Evolutionary conservation across 2,888 invertebrate species (phyloP).

Genomic region (Hirudinaria manillensis): DNA sequence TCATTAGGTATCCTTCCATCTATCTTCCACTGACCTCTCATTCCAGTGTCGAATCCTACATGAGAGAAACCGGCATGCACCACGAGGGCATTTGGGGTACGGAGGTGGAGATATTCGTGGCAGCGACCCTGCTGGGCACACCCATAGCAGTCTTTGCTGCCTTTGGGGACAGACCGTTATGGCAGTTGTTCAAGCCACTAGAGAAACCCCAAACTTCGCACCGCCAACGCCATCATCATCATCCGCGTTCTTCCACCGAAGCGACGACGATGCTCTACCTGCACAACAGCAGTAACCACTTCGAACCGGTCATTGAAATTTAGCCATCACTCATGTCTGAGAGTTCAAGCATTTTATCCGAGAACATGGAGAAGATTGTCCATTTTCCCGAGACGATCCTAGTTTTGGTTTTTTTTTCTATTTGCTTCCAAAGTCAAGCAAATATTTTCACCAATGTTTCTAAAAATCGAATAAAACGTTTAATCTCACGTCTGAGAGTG

Average conservation of each 20-base stretch:
- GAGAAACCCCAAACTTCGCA: not conserved
- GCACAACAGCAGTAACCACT: constrained; percentile 32
- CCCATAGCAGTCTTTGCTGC: constrained; percentile 31
- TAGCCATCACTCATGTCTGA: not conserved
- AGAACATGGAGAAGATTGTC: too few species aligned
- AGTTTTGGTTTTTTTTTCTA: too few species aligned
- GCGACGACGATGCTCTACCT: constrained; percentile 30
- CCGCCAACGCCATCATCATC: constrained; percentile 6
- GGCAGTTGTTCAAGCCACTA: constrained; percentile 31
- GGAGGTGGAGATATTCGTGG: constrained; percentile 32
- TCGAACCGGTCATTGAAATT: constrained; percentile 32
- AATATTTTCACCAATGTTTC: too few species aligned
- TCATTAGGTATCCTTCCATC: constrained; percentile 5
- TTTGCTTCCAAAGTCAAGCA: too few species aligned
- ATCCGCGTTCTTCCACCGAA: constrained; percentile 17
- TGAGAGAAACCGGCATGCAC: constrained; percentile 28
- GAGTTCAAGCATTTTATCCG: too few species aligned
- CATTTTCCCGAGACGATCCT: too few species aligned
- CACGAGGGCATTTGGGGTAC: constrained; percentile 33
- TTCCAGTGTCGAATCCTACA: constrained; percentile 25
- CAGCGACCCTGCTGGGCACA: constrained; percentile 30
- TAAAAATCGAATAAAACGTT: too few species aligned
- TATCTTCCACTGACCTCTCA: constrained; percentile 22
- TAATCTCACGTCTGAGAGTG: too few species aligned
- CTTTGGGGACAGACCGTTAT: constrained; percentile 26